Percentiles rank a stretch among this genome's conserved stretches.
Conservation (phyloP, 2,888 invertebrate species). For the Machimus rusticus region DNA sequence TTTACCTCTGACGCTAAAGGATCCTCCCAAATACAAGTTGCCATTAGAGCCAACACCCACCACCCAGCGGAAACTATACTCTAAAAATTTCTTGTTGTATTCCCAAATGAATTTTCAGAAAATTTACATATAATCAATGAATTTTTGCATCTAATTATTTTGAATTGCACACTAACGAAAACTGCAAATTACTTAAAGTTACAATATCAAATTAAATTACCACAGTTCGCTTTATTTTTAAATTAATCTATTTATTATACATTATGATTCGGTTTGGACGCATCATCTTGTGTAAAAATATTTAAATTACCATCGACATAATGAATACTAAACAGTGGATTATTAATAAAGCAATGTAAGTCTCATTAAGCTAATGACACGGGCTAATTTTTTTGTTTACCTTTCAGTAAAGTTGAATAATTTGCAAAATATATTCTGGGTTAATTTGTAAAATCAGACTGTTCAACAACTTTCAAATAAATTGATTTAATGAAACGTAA, state of each 20-base stretch:
- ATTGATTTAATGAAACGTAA: not conserved
- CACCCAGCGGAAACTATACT: not conserved
- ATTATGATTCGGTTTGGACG: not conserved
- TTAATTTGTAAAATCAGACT: not conserved
- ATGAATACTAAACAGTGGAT: not conserved
- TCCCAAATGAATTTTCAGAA: not conserved
- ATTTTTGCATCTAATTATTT: not conserved
- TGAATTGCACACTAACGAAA: not conserved
- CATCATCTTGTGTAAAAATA: not conserved
- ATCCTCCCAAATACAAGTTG: not conserved
- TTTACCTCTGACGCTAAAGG: not conserved
- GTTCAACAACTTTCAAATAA: not conserved
- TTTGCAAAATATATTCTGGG: not conserved
- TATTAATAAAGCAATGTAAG: not conserved
- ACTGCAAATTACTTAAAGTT: not conserved
- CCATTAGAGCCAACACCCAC: not conserved
- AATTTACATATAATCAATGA: slow-evolving; percentile 18
- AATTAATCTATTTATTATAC: not conserved
- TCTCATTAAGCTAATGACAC: not conserved
- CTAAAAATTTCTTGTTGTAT: not conserved
- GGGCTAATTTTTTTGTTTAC: not conserved
- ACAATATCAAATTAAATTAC: not conserved
- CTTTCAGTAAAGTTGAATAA: not conserved
- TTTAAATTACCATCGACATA: not conserved
- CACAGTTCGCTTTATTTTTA: not conserved